A percentile compares a stretch with the other conserved stretches of the same genome.
Evolutionary conservation across 1,140 invertebrate genomes (phyloP).

Genomic region (Brachionus calyciflorus): DNA sequence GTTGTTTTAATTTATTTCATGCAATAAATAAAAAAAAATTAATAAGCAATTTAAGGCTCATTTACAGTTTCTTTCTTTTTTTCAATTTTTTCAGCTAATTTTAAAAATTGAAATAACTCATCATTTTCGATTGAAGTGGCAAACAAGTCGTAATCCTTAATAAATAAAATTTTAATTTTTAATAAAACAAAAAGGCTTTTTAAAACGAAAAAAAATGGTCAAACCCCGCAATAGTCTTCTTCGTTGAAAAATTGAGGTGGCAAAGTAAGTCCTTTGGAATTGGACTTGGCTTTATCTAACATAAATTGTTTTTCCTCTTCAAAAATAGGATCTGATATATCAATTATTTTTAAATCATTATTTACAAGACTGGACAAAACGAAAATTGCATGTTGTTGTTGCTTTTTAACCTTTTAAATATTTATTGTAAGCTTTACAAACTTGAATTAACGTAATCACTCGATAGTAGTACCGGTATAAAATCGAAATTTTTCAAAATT

Average conservation of each 20-base stretch:
- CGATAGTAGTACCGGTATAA: too few relatives aligned
- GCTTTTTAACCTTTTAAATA: conserved; percentile 87
- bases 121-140: conserved; percentile 28
- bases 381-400: conserved; percentile 83
- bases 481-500: too few relatives aligned
- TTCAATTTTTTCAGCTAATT: conserved; percentile 14
- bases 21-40: background rate
- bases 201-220: conserved; percentile 49
- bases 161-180: conserved; percentile 26
- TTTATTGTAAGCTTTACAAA: too few relatives aligned
- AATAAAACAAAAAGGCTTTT: conserved; percentile 13
- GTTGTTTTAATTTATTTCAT: background rate
- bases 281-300: conserved; percentile 74
- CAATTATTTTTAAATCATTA: conserved; percentile 79
- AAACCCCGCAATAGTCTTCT: conserved; percentile 84
- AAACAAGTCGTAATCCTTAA: background rate
- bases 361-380: conserved; percentile 79
- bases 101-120: conserved; percentile 32
- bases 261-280: conserved; percentile 68
- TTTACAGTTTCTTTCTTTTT: conserved; percentile 5
- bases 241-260: conserved; percentile 92
- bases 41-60: background rate
- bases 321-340: conserved; percentile 84
- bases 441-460: background rate
- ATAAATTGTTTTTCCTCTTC: conserved; percentile 86